These are phyloP conservation scores for Melanotaenia boesemani DNA, from an alignment of 2,797 vertebrate genomes.

Conservation along the genomic window DNA sequence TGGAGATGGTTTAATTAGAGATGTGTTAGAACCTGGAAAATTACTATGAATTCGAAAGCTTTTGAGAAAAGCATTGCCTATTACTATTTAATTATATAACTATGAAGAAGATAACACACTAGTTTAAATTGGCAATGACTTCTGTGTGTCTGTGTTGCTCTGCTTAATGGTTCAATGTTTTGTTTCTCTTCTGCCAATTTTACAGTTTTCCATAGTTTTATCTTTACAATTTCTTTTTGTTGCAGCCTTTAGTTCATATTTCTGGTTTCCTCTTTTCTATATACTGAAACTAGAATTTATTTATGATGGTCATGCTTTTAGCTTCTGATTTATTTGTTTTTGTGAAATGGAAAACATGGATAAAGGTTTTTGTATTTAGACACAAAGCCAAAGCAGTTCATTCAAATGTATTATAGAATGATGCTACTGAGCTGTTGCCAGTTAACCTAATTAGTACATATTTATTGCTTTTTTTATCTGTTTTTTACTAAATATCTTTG, in stretches of 20 bases:
- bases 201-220: background rate
- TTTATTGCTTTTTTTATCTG: background rate
- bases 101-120: background rate
- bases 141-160: background rate
- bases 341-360: no score
- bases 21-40: slow-evolving; percentile 20
- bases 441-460: no score
- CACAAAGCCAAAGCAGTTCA: no score
- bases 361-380: no score
- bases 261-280: background rate
- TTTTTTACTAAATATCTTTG: background rate
- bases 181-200: background rate
- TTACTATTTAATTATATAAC: slow-evolving; percentile 2
- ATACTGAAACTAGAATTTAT: background rate
- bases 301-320: no score
- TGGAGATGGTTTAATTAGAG: slow-evolving; percentile 27
- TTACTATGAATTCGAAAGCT: background rate
- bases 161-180: background rate
- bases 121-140: background rate
- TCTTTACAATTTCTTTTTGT: background rate
- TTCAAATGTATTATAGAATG: no score
- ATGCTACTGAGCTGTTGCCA: no score
- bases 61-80: slow-evolving; percentile 22
- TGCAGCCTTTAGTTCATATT: background rate
- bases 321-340: no score